These are phyloP conservation scores for Rhadinocentrus ornatus DNA, from an alignment of 2,797 vertebrate genomes.

Conservation along the genomic window DNA sequence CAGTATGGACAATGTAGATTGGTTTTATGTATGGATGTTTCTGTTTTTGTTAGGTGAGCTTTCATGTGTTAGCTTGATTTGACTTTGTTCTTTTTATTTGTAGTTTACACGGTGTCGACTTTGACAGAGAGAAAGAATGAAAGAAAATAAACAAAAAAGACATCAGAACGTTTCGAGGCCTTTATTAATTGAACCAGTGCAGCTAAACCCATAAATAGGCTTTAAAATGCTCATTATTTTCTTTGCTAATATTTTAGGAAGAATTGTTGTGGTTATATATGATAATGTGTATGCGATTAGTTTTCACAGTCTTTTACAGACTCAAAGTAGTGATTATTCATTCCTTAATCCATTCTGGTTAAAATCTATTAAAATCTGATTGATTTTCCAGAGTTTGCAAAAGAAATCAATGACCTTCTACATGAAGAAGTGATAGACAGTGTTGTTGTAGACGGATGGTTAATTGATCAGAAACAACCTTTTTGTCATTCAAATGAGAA, in stretches of 20 bases:
- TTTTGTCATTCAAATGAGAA: neutral
- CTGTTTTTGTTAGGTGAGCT: too few species aligned
- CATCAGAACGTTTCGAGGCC: too few species aligned
- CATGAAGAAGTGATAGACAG: neutral
- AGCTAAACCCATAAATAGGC: neutral
- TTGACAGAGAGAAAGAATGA: too few species aligned
- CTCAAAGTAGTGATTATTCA: neutral
- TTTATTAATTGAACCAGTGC: too few species aligned
- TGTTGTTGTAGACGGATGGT: neutral
- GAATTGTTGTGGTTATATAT: neutral
- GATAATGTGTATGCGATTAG: neutral
- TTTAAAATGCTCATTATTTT: neutral
- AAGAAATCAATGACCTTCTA: neutral
- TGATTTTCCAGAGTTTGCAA: conserved; percentile 1
- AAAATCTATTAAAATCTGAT: neutral
- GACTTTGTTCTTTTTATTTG: too few species aligned
- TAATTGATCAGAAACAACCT: conserved; percentile 12
- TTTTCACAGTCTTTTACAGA: neutral
- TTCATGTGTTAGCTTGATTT: too few species aligned
- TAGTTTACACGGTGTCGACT: too few species aligned
- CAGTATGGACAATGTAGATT: too few species aligned
- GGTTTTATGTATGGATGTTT: too few species aligned
- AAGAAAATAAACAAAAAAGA: too few species aligned
- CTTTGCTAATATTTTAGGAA: neutral
- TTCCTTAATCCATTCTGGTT: neutral